Base-by-base conservation (phyloP, 1,140 invertebrate species). In the Brachionus sp. region DNA sequence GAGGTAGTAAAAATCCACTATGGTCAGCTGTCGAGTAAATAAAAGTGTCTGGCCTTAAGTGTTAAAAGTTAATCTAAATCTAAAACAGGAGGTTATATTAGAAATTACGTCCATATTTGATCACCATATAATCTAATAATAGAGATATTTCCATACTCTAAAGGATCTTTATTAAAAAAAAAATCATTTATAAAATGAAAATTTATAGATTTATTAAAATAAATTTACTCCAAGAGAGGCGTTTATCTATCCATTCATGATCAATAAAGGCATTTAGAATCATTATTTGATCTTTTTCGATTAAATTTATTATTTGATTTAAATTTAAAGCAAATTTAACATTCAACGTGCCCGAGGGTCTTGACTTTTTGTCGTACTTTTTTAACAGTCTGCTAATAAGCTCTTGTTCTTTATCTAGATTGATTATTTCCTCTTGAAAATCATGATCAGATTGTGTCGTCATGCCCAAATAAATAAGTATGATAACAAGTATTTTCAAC, bases 271-370 rank as follows among this genome's bases (percentile, higher is more conserved):
- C 64, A 64, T 83, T 83, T 35, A 53, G 13, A n/a, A 83, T 68
- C 70, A 83, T 73, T 33, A 83, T 75, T 83, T 83, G 82, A 50
- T 83, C 82, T 57, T 70, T 83, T 73, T 83, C 82, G 53, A 83
- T 70, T 23, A 83, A 25, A 73, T 70, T 64, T 25, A 83, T 42
- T 9, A 83, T 77, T 75, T 83, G 82, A 53, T 83, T 83, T 9
- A 83, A 23, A 77, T 73, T 70, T 33, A 83, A 12, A 19, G 42
- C 23, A n/a, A 83, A 73, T 62, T 83, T 64, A 39, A 83, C 46
- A 37, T 50, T 37, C 5, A 83, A 35, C n/a, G 80, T 82, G n/a
- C 57, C 37, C 9, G 80, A 68, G 7, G 80, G 80, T 3, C 80
- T 62, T 50, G 66, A 46, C 42, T 70, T 66, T 82, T 82, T 82